Base-by-base conservation (phyloP, 2,888 invertebrate species). In the Pristionchus arcanus region DNA sequence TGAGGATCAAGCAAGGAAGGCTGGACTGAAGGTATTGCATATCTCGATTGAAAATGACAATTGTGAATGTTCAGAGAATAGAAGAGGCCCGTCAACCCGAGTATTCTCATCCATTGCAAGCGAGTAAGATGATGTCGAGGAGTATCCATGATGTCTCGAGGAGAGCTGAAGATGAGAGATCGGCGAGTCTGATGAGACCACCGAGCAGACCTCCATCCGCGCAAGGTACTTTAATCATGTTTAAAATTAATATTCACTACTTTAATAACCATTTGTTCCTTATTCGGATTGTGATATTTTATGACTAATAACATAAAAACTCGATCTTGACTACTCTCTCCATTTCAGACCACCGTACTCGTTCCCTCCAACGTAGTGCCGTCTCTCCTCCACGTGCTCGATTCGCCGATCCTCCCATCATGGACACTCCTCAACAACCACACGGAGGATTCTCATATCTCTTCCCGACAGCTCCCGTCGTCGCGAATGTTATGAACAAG, bases 381-480 rank as follows among this genome's bases (percentile, higher is more conserved):
- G 71, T 77, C 63, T 89, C 28, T 91, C 92, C 89, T 31, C 92
- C 92, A 21, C 87, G 92, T 63, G 92, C 93, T 5, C 91, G 92
- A 4, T 93, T 93, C 90, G 92, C 92, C 9, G 93, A 93, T 77
- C 93, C 93, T 2, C 92, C 93, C 15, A 89, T 81, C 37, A 83
- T 90, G 83, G 90, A 90, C 87, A 92, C 90, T 59, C 92, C 92
- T 2, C 93, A 92, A 87, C 91, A 91, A 3, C 93, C 94, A 5
- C 93, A 93, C 86, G 94, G 91, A 5, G 94, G 94, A 4, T 94
- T 94, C 91, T 93, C 93, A 49, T 94, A 94, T 87, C 91, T 94
- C 31, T 94, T 94, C 91, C 94, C 94, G 15, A 90, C 91, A 49
- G 92, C 92, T 59, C 94, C 94, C n/a, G 92, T 93, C 15, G 91